These are phyloP conservation scores for Xylophagus ater DNA, from an alignment of 2,888 invertebrate species.

Conservation along the genomic window DNA sequence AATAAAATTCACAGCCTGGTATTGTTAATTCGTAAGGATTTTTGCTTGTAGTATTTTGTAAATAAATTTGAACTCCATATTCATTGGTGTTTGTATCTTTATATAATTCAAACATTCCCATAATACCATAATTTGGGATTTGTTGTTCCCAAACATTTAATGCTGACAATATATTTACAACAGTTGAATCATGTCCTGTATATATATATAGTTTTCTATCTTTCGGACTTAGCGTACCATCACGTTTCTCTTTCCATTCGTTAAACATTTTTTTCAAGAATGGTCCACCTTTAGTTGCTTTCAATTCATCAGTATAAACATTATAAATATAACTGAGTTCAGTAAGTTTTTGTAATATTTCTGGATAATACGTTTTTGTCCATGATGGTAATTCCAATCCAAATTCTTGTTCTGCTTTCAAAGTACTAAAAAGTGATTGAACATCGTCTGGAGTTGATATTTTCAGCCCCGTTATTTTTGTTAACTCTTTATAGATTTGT, in stretches of 20 bases:
- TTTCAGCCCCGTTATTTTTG: conserved; percentile 43
- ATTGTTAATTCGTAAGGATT: conserved; percentile 45
- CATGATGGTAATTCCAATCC: conserved; percentile 50
- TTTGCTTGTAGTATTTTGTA: conserved; percentile 43
- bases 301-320: conserved; percentile 48
- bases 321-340: conserved; percentile 48
- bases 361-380: conserved; percentile 49
- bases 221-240: conserved; percentile 37
- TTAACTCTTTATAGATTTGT: conserved; percentile 43
- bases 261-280: conserved; percentile 49
- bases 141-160: conserved; percentile 54
- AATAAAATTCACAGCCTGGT: conserved; percentile 51
- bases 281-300: conserved; percentile 51
- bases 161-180: conserved; percentile 52
- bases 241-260: conserved; percentile 47
- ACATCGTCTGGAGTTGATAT: conserved; percentile 50
- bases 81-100: conserved; percentile 40
- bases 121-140: conserved; percentile 53
- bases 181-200: conserved; percentile 62
- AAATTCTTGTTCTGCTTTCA: conserved; percentile 50
- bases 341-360: conserved; percentile 44
- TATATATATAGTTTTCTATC: conserved; percentile 51
- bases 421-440: conserved; percentile 52
- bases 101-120: conserved; percentile 53
- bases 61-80: conserved; percentile 39